Percentiles rank a stretch among this genome's conserved stretches.
Conservation (phyloP, 2,888 invertebrate species). For the Atethmia centrago region DNA sequence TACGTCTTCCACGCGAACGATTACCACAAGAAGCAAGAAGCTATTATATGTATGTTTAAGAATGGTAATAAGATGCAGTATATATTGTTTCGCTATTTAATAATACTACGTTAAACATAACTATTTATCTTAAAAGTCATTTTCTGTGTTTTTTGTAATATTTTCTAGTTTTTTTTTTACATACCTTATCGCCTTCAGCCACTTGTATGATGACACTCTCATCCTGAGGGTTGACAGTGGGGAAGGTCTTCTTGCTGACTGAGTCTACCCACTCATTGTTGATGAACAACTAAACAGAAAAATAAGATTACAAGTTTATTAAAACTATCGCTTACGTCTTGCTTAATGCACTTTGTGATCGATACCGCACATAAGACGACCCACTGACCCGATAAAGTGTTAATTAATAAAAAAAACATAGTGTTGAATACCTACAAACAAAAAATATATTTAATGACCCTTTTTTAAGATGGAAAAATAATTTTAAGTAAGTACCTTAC, state of each 20-base stretch:
- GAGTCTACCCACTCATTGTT: constrained; percentile 96
- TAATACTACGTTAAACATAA: neutral
- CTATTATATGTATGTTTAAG: too few species aligned
- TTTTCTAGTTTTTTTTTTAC: neutral
- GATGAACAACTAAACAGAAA: constrained; percentile 92
- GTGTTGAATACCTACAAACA: neutral
- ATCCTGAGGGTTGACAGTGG: constrained; percentile 95
- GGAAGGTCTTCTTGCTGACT: constrained; percentile 95
- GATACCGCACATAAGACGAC: too few species aligned
- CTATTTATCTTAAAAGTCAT: neutral
- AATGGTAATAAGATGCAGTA: neutral
- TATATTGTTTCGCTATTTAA: neutral
- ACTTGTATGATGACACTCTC: constrained; percentile 94
- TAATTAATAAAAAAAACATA: neutral
- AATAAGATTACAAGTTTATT: neutral
- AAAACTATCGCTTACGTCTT: neutral
- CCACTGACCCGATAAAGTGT: too few species aligned
- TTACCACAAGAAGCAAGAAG: too few species aligned
- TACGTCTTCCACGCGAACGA: too few species aligned
- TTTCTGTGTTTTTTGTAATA: neutral
- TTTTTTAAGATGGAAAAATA: neutral
- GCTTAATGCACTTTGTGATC: neutral
- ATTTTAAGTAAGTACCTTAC: neutral
- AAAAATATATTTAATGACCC: neutral
- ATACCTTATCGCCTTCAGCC: constrained; percentile 96